Evolutionary conservation across 2,888 invertebrate species (phyloP), one percentile per base, ranked within the genome.

Genomic region (Drosophila greeni): DNA sequence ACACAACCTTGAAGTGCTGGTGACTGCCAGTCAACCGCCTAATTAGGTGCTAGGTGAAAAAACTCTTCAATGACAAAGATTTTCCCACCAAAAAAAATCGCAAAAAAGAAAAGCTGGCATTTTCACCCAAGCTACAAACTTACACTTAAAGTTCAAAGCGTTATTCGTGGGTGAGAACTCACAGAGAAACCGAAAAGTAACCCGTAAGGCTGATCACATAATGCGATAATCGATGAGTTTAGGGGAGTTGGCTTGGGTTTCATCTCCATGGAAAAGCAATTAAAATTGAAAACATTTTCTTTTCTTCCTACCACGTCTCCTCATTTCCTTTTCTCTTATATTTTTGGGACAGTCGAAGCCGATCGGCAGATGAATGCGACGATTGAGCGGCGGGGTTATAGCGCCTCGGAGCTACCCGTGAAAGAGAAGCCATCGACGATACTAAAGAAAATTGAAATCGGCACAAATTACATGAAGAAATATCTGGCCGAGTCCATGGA

Each of bases 351-450:
- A 89, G 89, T 85, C 67, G 88, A 89, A 79, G 89, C 88, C 39
- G 89, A 89, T 76, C 79, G 84, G 3, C 88, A 89, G 71, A 61
- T 88, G 34, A 86, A 86, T 42, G 76, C 86, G 9, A 87, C 86
- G 1, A 69, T 87, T 23, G 84, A 86, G 54, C 82, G 82, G 54
- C 85, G 89, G 39, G 88, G 87, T 56, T 87, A 88, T 40, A 88
- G 87, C 66, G 72, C 85, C 31, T 79, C 84, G 9, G 85, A 87
- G 48, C 66, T 84, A 45, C 73, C 86, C 8, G 82, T 84, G 48
- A 86, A 85, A 59, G 88, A 88, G 71, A 88, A 87, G 70, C 89
- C 89, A 53, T 89, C 89, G 39, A 85, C 87, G 14, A 75, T 89
- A 65, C 76, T 89, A n/a, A 86, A 86, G 73, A 87, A 88, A 79